phyloP scores from a whole-genome alignment of 1,140 invertebrate genomes.

The Drosophila murphyi region DNA sequence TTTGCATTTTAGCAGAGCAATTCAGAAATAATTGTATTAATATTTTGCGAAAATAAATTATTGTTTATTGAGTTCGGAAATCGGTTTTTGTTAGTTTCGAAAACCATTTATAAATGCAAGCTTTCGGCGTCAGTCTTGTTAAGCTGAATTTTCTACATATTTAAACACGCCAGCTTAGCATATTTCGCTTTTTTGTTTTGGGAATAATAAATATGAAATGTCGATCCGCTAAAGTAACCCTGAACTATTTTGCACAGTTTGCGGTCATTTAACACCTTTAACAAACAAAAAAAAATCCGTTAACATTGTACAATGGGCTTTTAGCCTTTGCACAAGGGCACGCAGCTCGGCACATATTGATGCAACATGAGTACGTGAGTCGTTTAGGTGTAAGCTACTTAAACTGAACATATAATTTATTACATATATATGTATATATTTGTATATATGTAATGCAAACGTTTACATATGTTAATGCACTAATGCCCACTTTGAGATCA shows the following conservation, averaged over 20 bases:
- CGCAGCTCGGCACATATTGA: neutral
- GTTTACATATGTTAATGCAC: neutral
- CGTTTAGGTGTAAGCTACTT: neutral
- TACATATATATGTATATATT: neutral
- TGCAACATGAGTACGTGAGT: neutral
- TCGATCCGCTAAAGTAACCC: neutral
- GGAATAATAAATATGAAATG: slow-evolving; percentile 8
- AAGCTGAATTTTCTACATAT: neutral
- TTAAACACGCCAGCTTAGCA: slow-evolving; percentile 2
- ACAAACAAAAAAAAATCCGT: neutral
- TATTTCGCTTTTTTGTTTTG: slow-evolving; percentile 3
- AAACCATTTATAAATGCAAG: slow-evolving; percentile 1
- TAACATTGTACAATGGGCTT: neutral
- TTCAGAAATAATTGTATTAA: slow-evolving; percentile 13
- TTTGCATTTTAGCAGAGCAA: slow-evolving; percentile 26
- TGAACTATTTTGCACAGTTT: neutral
- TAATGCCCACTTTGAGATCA: neutral
- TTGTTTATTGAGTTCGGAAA: neutral
- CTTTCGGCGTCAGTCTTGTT: slow-evolving; percentile 3
- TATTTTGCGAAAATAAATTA: neutral
- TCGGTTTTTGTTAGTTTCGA: neutral
- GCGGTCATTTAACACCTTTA: neutral
- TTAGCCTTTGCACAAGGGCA: neutral
- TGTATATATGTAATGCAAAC: neutral
- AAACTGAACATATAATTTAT: neutral